These are phyloP conservation scores for Trachelus iudaicus DNA, from an alignment of 2,888 invertebrate genomes.

Conservation along the genomic window DNA sequence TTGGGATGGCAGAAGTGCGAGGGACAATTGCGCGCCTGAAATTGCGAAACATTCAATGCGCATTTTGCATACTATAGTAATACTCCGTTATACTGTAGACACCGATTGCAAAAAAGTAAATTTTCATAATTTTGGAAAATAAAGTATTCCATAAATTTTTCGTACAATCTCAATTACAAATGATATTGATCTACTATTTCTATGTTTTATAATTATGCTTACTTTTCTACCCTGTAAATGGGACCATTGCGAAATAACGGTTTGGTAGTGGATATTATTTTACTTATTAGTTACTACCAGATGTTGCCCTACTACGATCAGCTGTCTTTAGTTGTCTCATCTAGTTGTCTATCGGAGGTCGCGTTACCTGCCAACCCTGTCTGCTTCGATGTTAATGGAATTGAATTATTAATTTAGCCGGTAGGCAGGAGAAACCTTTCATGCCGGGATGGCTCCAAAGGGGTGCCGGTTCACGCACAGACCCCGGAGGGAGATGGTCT, in stretches of 20 bases:
- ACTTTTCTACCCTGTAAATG: background rate
- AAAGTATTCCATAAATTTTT: too few relatives aligned
- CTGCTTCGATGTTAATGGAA: constrained; percentile 32
- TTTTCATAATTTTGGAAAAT: too few relatives aligned
- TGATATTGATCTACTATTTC: background rate
- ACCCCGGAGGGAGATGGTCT: constrained; percentile 18
- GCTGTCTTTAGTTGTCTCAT: background rate
- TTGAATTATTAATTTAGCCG: constrained; percentile 44
- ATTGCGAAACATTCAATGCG: background rate
- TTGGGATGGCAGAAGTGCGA: background rate
- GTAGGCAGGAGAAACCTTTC: constrained; percentile 16
- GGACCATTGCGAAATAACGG: background rate
- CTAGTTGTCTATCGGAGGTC: background rate
- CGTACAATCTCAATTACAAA: background rate
- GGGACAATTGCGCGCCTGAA: background rate
- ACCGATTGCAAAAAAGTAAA: too few relatives aligned
- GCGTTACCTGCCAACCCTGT: background rate
- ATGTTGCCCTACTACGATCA: background rate
- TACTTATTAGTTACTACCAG: background rate
- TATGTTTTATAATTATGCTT: background rate
- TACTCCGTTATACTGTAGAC: background rate
- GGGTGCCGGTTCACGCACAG: constrained; percentile 30
- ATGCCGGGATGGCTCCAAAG: constrained; percentile 19
- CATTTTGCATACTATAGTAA: background rate
- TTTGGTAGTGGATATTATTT: background rate